Percentiles rank a stretch among this genome's conserved stretches.
phyloP scores from a whole-genome alignment of 2,888 invertebrate species.

The Caradrina kadenii region DNA sequence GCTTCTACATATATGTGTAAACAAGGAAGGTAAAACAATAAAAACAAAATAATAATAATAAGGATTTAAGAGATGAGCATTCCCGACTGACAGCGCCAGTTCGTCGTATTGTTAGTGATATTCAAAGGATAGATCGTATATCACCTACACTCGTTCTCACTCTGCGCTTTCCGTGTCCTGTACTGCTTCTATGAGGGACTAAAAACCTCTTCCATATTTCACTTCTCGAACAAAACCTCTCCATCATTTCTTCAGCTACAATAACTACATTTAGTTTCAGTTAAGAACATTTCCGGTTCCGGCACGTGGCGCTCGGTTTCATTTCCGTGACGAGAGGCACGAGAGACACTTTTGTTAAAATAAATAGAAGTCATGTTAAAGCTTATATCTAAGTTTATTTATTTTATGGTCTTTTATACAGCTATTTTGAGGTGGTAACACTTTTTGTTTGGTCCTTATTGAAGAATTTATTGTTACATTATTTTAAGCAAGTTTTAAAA shows the following conservation, averaged over 20 bases:
- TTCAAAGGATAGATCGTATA: too few relatives aligned
- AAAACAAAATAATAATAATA: too few relatives aligned
- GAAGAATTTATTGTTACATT: neutral
- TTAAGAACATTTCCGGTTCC: constrained; percentile 58
- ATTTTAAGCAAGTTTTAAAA: too few relatives aligned
- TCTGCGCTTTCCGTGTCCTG: too few relatives aligned
- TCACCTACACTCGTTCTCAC: too few relatives aligned
- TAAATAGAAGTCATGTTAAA: constrained; percentile 3
- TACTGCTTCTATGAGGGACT: too few relatives aligned
- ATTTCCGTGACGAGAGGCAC: constrained; percentile 51
- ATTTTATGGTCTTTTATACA: constrained; percentile 1
- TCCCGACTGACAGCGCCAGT: too few relatives aligned
- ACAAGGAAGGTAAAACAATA: too few relatives aligned
- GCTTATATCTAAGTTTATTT: constrained; percentile 11
- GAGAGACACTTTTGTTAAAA: constrained; percentile 13
- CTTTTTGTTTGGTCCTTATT: neutral
- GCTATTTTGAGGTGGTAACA: neutral
- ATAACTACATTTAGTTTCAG: constrained; percentile 33
- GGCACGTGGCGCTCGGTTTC: constrained; percentile 29
- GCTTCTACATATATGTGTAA: too few relatives aligned
- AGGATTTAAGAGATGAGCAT: too few relatives aligned
- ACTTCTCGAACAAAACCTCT: neutral
- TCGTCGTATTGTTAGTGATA: too few relatives aligned
- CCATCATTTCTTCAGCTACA: neutral
- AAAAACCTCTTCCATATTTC: neutral